Evolutionary conservation across 2,797 vertebrate species (phyloP), one percentile per base, ranked within the genome.

Genomic region (Naso thynnoides): DNA sequence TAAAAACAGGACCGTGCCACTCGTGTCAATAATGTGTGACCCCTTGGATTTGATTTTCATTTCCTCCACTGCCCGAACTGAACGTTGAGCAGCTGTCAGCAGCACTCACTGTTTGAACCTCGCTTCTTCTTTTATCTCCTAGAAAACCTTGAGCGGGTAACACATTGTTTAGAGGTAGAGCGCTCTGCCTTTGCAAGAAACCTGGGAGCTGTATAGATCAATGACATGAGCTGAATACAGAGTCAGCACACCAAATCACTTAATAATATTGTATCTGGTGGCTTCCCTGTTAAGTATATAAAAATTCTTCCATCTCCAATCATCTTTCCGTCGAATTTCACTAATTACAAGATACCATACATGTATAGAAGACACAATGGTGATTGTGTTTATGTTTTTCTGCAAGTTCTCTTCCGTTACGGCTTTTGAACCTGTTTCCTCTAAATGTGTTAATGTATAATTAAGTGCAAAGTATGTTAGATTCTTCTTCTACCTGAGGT

Each of bases 31-130:
- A 87, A 86, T 52, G 81, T 81, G 59, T 78, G 86, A 92, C 86
- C 86, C 79, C 78, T 85, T 52, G 75, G 86, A 91, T 91, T 87
- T 85, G 78, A 86, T 84, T 92, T 89, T 88, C 83, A 91, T 91
- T 91, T 92, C 84, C 79, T 84, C 58, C 65, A 33, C 56, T 33
- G 27, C 26, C 18, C 61, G 55, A 79, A 81, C 69, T 62, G 73
- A 83, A 84, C 10, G 45, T 14, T 27, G 49, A 76, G 80, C 52
- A 14, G 49, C 83, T 75, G 79, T 90, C 81, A 76, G 78, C 52
- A 26, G 29, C 71, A 23, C 39, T 85, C n/a, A n/a, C 31, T 60
- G 42, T 76, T 63, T 69, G 42, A 78, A 62, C 29, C 38, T 36
- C 14, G 4, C 31, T 26, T 60, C 44, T 64, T 57, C 71, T 79